These are phyloP conservation scores for Pelecanoides urinatrix DNA, from an alignment of 2,113 vertebrate genomes.

Conservation along the genomic window DNA sequence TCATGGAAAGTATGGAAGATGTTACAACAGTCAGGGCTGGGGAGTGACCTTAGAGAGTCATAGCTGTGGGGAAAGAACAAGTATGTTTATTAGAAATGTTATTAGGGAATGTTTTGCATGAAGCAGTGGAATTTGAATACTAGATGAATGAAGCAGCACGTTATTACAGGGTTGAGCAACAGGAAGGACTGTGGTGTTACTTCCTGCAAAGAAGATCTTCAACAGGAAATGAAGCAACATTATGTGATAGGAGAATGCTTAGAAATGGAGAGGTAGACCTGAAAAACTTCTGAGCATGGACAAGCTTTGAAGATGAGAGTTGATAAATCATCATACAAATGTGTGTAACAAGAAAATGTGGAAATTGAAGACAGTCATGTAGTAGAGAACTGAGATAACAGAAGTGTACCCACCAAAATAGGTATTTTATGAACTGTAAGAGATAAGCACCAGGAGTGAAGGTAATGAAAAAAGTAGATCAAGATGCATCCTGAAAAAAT, in stretches of 20 bases:
- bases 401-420: not conserved
- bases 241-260: not conserved
- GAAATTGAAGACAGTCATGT: not conserved
- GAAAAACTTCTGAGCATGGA: not conserved
- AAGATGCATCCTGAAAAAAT: not conserved
- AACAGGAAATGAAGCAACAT: slow-evolving; percentile 22
- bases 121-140: not conserved
- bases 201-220: not conserved
- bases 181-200: not conserved
- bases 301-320: not conserved
- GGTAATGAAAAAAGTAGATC: not conserved
- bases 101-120: not conserved
- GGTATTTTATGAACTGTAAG: not conserved
- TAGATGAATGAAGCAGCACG: not conserved
- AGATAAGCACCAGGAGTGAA: not conserved
- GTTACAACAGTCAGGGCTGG: not conserved
- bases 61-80: not conserved
- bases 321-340: not conserved
- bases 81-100: not conserved
- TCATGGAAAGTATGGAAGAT: not conserved
- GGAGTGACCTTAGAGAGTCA: not conserved
- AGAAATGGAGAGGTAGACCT: not conserved
- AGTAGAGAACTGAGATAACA: not conserved
- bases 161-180: not conserved
- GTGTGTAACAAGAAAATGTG: not conserved